phyloP scores from a whole-genome alignment of 2,888 invertebrate species.

The Panzeria rudis region DNA sequence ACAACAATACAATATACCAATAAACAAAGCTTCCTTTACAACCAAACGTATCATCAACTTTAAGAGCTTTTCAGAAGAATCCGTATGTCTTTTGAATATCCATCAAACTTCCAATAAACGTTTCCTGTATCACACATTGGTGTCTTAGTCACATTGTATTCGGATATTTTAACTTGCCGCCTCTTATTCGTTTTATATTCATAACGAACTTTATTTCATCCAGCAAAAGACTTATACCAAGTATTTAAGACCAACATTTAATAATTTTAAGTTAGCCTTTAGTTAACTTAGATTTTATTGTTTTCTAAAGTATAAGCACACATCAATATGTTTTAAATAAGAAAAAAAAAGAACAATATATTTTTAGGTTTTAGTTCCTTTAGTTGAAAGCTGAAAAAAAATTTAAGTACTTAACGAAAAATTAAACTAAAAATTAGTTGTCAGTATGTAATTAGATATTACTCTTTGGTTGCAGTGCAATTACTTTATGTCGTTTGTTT shows the following conservation, averaged over 20 bases:
- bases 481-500: constrained; percentile 27
- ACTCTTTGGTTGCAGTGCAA: constrained; percentile 39
- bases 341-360: neutral
- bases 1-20: constrained; percentile 30
- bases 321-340: neutral
- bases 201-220: constrained; percentile 35
- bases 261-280: constrained; percentile 79
- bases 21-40: constrained; percentile 48
- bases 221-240: constrained; percentile 77
- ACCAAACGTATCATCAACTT: constrained; percentile 37
- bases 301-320: constrained; percentile 27
- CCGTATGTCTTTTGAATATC: constrained; percentile 36
- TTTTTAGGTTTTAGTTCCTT: constrained; percentile 62
- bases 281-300: no score
- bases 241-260: constrained; percentile 77
- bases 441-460: constrained; percentile 27
- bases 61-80: constrained; percentile 42
- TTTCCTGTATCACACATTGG: constrained; percentile 77
- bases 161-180: constrained; percentile 15
- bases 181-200: constrained; percentile 22
- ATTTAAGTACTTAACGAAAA: neutral
- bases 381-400: constrained; percentile 29
- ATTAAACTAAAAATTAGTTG: neutral
- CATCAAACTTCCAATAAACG: constrained; percentile 59
- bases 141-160: constrained; percentile 77